These are phyloP conservation scores for Lepetodrilus schrolli DNA, from an alignment of 2,888 invertebrate species.

Conservation along the genomic window DNA sequence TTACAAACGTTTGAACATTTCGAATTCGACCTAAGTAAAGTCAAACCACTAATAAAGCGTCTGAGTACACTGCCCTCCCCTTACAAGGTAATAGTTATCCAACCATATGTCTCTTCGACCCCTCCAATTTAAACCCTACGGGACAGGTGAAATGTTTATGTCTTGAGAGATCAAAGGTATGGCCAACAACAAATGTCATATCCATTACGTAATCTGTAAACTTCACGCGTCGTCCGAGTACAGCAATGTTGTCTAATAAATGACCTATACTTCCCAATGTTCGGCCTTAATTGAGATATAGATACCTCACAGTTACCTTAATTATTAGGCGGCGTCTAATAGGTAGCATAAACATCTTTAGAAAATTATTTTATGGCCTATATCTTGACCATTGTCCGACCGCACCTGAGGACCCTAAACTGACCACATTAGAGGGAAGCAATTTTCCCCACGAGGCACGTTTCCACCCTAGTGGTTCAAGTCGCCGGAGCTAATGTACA, in stretches of 20 bases:
- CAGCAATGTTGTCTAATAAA: slow-evolving; percentile 9
- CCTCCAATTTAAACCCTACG: slow-evolving; percentile 10
- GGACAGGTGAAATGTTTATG: slow-evolving; percentile 21
- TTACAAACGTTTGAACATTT: no score
- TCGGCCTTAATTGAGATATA: neutral
- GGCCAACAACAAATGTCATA: slow-evolving; percentile 18
- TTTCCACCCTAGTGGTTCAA: neutral
- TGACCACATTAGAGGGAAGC: slow-evolving; percentile 20
- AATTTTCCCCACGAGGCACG: slow-evolving; percentile 19
- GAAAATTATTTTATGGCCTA: slow-evolving; percentile 24
- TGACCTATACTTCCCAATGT: slow-evolving; percentile 3
- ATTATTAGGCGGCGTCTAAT: slow-evolving; percentile 25
- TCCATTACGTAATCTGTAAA: slow-evolving; percentile 21
- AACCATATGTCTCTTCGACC: slow-evolving; percentile 11
- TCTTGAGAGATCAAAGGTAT: neutral
- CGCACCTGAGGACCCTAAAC: slow-evolving; percentile 26
- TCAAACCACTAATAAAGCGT: neutral
- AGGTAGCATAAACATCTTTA: slow-evolving; percentile 14
- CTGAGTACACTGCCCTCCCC: neutral
- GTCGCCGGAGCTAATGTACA: slow-evolving; percentile 3
- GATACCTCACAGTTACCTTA: slow-evolving; percentile 20
- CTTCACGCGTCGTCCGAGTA: neutral
- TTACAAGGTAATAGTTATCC: neutral
- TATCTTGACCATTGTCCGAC: slow-evolving; percentile 21
- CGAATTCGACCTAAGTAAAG: neutral